Evolutionary conservation across 1,140 invertebrate genomes (phyloP).

Genomic region (Drusus annulatus): DNA sequence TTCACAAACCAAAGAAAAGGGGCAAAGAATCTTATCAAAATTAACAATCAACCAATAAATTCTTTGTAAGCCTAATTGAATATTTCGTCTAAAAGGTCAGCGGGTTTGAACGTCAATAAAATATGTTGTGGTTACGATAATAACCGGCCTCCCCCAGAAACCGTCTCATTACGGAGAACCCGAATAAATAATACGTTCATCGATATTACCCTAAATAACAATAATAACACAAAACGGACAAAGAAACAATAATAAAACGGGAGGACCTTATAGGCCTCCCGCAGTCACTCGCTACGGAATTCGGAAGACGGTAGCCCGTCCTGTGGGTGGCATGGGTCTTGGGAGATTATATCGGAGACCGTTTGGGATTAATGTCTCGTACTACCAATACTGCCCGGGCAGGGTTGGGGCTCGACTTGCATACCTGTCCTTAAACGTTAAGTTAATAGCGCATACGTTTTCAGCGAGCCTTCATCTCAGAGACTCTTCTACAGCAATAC

Average conservation of each 20-base stretch:
- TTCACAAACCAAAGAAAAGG: too few species aligned
- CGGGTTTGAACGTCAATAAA: constrained; percentile 5
- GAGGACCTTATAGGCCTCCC: neutral
- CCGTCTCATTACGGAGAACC: constrained; percentile 12
- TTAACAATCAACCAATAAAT: too few species aligned
- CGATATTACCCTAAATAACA: constrained; percentile 1
- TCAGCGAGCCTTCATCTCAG: too few species aligned
- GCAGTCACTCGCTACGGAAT: neutral
- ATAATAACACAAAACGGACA: constrained; percentile 12
- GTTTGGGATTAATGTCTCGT: neutral
- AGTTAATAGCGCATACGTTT: too few species aligned
- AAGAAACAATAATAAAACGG: neutral
- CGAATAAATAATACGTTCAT: constrained; percentile 21
- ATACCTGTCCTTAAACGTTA: too few species aligned
- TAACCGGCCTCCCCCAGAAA: neutral
- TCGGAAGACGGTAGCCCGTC: constrained; percentile 29
- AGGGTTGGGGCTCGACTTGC: neutral
- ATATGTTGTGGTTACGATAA: constrained; percentile 13
- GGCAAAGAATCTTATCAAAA: too few species aligned
- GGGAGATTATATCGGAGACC: constrained; percentile 17
- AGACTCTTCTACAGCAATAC: too few species aligned
- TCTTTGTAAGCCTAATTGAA: neutral
- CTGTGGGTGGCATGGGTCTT: constrained; percentile 17
- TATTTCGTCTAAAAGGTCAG: neutral
- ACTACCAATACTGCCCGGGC: neutral